Percentiles rank a stretch among this genome's conserved stretches.
These are phyloP conservation scores for Strongylocentrotus purpuratus DNA, from an alignment of 35 echinoderm and acorn worm species.

Conservation along the genomic window DNA sequence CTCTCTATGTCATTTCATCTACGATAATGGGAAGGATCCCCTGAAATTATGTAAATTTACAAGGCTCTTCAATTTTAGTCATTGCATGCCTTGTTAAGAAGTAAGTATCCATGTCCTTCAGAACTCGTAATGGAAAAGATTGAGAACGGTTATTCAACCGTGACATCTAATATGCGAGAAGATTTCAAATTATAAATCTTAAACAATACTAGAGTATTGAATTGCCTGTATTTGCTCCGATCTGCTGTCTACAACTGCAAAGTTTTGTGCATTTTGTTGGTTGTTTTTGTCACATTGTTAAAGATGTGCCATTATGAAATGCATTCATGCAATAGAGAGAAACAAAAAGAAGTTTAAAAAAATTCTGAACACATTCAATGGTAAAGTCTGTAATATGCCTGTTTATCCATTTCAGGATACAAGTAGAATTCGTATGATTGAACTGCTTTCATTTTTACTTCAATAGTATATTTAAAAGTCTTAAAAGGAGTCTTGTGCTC, in stretches of 20 bases:
- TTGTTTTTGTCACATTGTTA: neutral
- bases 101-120: slow-evolving; percentile 3
- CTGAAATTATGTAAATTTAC: slow-evolving; percentile 3
- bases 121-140: neutral
- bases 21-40: neutral
- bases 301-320: neutral
- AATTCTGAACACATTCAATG: neutral
- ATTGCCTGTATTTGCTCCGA: neutral
- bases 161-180: neutral
- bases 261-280: neutral
- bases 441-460: neutral
- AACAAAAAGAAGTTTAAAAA: neutral
- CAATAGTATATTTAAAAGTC: too few relatives aligned
- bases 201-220: neutral
- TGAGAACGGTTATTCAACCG: neutral
- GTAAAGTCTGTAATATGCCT: neutral
- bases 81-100: neutral
- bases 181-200: neutral
- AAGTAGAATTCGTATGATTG: neutral
- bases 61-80: neutral
- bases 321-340: neutral
- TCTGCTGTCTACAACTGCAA: neutral
- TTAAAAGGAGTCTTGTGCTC: too few relatives aligned
- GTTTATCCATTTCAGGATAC: neutral
- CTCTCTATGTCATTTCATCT: neutral